Conservation (phyloP, 64 coral and sea anemone species). For the Hydrozoanthus tunicans region DNA sequence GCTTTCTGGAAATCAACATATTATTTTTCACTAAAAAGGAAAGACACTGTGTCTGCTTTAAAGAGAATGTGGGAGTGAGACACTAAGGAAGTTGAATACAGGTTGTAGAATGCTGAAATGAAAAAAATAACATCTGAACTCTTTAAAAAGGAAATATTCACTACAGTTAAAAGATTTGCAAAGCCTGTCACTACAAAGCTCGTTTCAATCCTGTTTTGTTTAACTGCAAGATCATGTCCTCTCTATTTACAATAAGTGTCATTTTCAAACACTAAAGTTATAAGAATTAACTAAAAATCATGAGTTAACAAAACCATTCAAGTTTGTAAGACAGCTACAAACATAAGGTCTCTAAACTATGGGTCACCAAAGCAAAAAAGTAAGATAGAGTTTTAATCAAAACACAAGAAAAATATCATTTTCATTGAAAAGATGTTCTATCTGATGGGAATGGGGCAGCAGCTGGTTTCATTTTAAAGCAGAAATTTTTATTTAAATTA, state of each 20-base stretch:
- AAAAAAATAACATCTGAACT: too few relatives aligned
- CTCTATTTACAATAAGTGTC: background rate
- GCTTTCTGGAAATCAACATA: too few relatives aligned
- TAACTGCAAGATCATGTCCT: background rate
- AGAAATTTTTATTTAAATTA: background rate
- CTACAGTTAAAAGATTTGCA: background rate
- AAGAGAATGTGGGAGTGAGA: too few relatives aligned
- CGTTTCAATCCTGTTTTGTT: background rate
- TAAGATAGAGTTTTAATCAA: background rate
- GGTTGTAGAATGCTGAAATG: too few relatives aligned
- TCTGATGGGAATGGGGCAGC: background rate
- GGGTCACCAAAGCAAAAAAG: background rate
- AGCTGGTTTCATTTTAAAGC: constrained; percentile 7
- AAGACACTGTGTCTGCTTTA: too few relatives aligned
- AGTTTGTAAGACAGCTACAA: background rate
- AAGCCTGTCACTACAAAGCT: background rate
- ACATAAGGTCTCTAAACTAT: background rate
- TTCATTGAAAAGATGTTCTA: background rate
- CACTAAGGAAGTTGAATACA: too few relatives aligned
- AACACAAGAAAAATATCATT: background rate
- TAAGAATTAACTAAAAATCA: background rate
- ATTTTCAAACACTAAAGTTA: constrained; percentile 1
- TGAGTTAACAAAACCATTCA: background rate
- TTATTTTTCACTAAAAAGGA: too few relatives aligned
- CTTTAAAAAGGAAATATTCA: too few relatives aligned